phyloP scores from a whole-genome alignment of 2,888 invertebrate species.

The Archips crataeganus region DNA sequence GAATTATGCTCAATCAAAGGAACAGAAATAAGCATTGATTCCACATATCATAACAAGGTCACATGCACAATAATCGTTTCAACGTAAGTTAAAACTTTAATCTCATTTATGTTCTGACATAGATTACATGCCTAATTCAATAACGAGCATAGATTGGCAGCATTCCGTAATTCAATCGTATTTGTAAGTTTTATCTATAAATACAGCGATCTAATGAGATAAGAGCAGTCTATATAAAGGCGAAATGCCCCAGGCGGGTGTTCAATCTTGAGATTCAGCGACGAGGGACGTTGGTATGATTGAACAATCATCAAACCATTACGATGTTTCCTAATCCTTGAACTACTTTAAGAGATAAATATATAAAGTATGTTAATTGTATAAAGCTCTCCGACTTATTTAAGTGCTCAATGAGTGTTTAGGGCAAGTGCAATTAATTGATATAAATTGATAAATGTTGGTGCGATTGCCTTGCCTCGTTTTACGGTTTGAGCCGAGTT shows the following conservation, averaged over 20 bases:
- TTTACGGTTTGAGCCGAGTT: neutral
- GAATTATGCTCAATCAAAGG: constrained; percentile 67
- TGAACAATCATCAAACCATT: constrained; percentile 6
- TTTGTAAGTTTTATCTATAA: constrained; percentile 37
- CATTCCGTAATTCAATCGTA: constrained; percentile 27
- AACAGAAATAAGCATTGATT: constrained; percentile 62
- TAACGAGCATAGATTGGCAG: constrained; percentile 37
- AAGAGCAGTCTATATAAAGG: constrained; percentile 34
- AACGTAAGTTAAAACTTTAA: constrained; percentile 44
- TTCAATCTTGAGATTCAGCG: constrained; percentile 17
- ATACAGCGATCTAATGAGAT: constrained; percentile 33
- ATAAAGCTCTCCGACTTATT: constrained; percentile 7
- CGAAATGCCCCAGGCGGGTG: constrained; percentile 23
- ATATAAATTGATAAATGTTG: neutral
- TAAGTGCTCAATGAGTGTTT: constrained; percentile 7
- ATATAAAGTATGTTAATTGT: constrained; percentile 6
- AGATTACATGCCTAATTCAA: constrained; percentile 39
- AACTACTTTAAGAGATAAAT: constrained; percentile 15
- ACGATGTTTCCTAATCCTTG: constrained; percentile 17
- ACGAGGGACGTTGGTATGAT: neutral
- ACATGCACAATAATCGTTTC: constrained; percentile 57
- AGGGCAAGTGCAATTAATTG: constrained; percentile 11
- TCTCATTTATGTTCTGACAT: constrained; percentile 38
- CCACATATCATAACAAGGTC: constrained; percentile 45
- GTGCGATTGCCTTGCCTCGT: constrained; percentile 5